Evolutionary conservation across 2,888 invertebrate species (phyloP), one percentile per base, ranked within the genome.

Genomic region (Oithona nana): DNA sequence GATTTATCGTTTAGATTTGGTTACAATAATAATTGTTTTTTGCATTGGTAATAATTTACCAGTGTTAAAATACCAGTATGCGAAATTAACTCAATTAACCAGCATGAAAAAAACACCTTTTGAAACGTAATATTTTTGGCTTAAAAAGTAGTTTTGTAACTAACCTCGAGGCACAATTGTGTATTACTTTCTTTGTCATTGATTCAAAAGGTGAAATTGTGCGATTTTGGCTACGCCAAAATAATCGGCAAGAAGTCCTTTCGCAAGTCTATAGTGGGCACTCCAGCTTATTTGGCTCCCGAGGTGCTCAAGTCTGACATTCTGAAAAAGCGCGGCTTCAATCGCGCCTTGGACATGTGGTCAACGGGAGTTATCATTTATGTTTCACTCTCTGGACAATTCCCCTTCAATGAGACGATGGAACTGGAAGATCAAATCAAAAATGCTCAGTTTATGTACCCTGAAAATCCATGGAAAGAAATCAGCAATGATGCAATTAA

Each of bases 401-500:
- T 98, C 76, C 97, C 97, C 39, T 61, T 61, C 61, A 61, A 52
- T 61, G 61, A 61, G 31, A 39, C 57, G 28, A 56, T 61, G 20
- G 61, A 61, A 28, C 57, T 61, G 20, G 61, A 61, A 55, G 61
- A 60, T 24, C 60, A 60, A n/a, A 98, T 98, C 67, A 94, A 95
- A 76, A 98, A 98, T 78, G 97, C 97, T 39, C 94, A 94, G 63
- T 98, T 98, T 75, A 98, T 98, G 98, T 98, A 97, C 78, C 98
- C 98, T 51, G 88, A 90, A 26, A 83, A 84, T 74, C 95, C 97
- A 0, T 98, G 97, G 97, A 86, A 88, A 71, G 89, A 93, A 73
- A 92, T 97, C 71, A 94, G 94, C 28, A 81, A 82, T 55, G 83
- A 88, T 11, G 59, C 59, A 22, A 39, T 59, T 28, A 24, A 30